Evolutionary conservation across 2,797 vertebrate species (phyloP).

Genomic region (Telmatherina bonti): DNA sequence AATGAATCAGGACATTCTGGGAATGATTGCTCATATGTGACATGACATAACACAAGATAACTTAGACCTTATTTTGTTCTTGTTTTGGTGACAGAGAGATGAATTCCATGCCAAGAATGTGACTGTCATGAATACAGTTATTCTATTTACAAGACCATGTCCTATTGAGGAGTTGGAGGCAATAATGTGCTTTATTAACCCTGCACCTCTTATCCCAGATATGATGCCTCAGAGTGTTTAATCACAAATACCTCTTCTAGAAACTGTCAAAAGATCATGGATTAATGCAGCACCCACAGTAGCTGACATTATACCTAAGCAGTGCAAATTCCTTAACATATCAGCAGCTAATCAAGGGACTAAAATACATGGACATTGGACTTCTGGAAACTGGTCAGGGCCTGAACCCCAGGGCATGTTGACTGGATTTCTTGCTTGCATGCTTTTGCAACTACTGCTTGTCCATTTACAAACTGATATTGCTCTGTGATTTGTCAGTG

Average conservation of each 20-base stretch:
- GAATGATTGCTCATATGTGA: background rate
- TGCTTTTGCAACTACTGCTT: constrained; percentile 1
- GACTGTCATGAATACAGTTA: constrained; percentile 3
- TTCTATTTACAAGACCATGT: background rate
- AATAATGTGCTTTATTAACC: background rate
- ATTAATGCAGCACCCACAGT: constrained; percentile 5
- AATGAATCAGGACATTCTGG: constrained; percentile 7
- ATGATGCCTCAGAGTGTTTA: background rate
- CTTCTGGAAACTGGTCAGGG: constrained; percentile 8
- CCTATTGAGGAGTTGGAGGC: background rate
- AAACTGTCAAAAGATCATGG: background rate
- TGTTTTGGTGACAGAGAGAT: constrained; percentile 11
- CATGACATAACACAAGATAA: background rate
- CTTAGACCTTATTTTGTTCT: background rate
- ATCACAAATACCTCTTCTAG: background rate
- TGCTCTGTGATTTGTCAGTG: background rate
- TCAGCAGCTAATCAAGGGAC: constrained; percentile 13
- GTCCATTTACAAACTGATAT: background rate
- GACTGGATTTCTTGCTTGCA: constrained; percentile 3
- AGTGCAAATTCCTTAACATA: constrained; percentile 11
- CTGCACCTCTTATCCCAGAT: background rate
- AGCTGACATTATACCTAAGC: background rate
- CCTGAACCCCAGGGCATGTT: background rate
- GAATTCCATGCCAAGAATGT: constrained; percentile 12
- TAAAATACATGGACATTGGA: constrained; percentile 13